Evolutionary conservation across 2,113 vertebrate species (phyloP).

Genomic region (Grallaria varia): DNA sequence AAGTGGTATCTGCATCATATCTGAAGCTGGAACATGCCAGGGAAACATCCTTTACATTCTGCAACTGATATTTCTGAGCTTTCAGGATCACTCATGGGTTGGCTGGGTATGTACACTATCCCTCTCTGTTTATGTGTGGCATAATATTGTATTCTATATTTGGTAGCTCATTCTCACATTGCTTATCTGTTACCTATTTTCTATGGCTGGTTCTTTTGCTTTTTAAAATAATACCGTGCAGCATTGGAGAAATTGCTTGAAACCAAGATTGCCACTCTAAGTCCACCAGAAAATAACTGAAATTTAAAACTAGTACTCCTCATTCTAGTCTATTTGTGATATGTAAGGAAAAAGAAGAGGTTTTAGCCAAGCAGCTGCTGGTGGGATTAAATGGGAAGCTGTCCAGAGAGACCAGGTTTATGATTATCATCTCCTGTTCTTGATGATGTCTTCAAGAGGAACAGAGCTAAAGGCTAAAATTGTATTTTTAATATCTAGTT

Average conservation of each 20-base stretch:
- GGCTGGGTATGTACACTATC: slow-evolving; percentile 8
- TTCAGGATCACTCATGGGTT: slow-evolving; percentile 29
- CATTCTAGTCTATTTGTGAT: background rate
- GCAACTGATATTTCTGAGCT: background rate
- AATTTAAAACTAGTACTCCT: slow-evolving; percentile 2
- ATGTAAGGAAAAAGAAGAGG: background rate
- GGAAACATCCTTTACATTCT: slow-evolving; percentile 41
- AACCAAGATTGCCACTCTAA: background rate
- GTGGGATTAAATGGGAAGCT: slow-evolving; percentile 37
- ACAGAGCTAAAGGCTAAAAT: background rate
- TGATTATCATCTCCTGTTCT: slow-evolving; percentile 32
- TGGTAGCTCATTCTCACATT: background rate
- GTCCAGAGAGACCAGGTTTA: slow-evolving; percentile 29
- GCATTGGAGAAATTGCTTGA: background rate
- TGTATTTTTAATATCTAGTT: background rate
- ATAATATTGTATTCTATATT: background rate
- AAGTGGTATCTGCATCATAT: slow-evolving; percentile 47
- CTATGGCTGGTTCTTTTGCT: background rate
- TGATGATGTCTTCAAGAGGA: slow-evolving; percentile 18
- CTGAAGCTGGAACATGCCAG: slow-evolving; percentile 42
- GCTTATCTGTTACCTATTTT: slow-evolving; percentile 20
- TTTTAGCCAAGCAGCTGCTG: slow-evolving; percentile 51
- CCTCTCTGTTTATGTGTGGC: background rate
- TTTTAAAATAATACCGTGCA: background rate
- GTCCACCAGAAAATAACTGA: slow-evolving; percentile 5